Evolutionary conservation across 2,113 vertebrate species (phyloP).

Genomic region (Hydropotes inermis): DNA sequence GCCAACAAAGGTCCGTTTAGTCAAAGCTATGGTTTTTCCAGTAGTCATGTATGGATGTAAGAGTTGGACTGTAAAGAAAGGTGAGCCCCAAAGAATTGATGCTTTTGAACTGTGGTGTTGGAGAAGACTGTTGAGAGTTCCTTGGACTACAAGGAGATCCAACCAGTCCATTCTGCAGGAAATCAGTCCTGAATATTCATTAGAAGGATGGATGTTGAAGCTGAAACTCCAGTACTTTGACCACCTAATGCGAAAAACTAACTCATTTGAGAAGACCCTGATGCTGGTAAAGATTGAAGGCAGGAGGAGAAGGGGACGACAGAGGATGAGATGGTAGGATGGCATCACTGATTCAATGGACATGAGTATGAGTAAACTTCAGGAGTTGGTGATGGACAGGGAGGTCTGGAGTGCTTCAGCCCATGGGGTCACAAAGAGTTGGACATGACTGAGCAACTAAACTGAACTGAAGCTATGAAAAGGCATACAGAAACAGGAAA

Average conservation of each 20-base stretch:
- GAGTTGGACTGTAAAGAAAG: too few species aligned
- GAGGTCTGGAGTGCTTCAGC: neutral
- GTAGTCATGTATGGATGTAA: too few species aligned
- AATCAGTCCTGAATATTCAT: neutral
- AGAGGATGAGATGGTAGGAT: neutral
- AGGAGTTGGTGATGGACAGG: neutral
- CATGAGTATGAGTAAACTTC: neutral
- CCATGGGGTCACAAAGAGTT: neutral
- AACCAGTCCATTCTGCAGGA: neutral
- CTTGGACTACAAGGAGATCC: neutral
- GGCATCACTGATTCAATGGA: neutral
- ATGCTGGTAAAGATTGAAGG: neutral
- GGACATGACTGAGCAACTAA: neutral
- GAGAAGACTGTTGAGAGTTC: neutral
- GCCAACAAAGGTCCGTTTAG: too few species aligned
- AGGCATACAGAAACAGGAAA: neutral
- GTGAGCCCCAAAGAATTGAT: too few species aligned
- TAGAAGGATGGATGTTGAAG: neutral
- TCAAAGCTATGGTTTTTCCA: too few species aligned
- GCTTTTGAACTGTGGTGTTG: too few species aligned
- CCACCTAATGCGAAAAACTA: neutral
- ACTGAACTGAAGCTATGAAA: neutral
- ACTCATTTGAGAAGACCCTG: neutral
- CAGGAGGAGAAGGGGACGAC: neutral
- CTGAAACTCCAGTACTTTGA: neutral